These are phyloP conservation scores for Drosophila funebris DNA, from an alignment of 1,140 invertebrate genomes.

Conservation along the genomic window DNA sequence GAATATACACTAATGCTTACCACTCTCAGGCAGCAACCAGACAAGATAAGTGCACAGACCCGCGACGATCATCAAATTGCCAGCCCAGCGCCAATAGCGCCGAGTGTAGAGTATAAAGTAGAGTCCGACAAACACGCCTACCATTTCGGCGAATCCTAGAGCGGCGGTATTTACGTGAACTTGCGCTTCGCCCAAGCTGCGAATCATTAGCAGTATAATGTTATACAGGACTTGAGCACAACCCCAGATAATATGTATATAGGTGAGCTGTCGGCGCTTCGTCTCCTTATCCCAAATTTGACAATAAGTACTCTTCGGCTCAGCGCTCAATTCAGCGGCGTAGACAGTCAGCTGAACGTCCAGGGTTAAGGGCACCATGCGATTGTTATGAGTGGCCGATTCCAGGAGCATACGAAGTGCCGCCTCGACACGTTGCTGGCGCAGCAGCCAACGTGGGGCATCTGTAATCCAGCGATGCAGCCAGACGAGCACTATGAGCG, in stretches of 20 bases:
- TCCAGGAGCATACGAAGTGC: slow-evolving; percentile 70
- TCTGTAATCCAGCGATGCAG: slow-evolving; percentile 83
- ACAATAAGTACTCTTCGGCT: slow-evolving; percentile 51
- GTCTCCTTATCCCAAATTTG: slow-evolving; percentile 78
- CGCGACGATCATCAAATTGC: slow-evolving; percentile 67
- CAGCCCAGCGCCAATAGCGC: slow-evolving; percentile 74
- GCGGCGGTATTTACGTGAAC: slow-evolving; percentile 82
- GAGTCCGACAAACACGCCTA: slow-evolving; percentile 81
- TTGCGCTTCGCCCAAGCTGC: slow-evolving; percentile 75
- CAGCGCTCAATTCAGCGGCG: slow-evolving; percentile 50
- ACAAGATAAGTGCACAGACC: slow-evolving; percentile 66
- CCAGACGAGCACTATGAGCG: slow-evolving; percentile 78
- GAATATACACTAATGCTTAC: slow-evolving; percentile 29
- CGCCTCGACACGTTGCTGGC: slow-evolving; percentile 70
- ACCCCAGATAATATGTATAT: slow-evolving; percentile 78
- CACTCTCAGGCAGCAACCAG: slow-evolving; percentile 66
- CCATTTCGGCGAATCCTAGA: slow-evolving; percentile 81
- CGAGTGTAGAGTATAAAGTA: slow-evolving; percentile 76
- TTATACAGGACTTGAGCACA: slow-evolving; percentile 79
- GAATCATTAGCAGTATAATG: slow-evolving; percentile 83
- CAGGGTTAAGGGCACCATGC: slow-evolving; percentile 74
- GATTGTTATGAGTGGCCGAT: slow-evolving; percentile 81
- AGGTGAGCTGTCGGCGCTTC: slow-evolving; percentile 61
- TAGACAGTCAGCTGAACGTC: slow-evolving; percentile 66
- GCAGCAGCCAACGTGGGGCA: slow-evolving; percentile 83